Base-by-base conservation (phyloP, 2,113 vertebrate genomes). In the Vulpes vulpes region DNA sequence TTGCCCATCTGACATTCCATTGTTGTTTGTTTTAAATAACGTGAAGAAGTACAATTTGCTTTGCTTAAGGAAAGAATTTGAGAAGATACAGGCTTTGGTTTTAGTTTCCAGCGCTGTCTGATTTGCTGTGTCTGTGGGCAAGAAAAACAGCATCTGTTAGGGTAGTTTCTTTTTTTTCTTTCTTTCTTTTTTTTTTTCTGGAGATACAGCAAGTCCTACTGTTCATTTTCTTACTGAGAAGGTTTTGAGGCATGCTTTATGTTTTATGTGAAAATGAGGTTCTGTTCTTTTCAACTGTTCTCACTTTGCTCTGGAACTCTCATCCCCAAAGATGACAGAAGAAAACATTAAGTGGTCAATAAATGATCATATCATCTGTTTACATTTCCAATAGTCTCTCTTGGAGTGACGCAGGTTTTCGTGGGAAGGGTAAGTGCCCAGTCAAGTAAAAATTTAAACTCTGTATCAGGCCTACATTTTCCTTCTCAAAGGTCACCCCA, bases 61-160 rank as follows among this genome's bases (percentile, higher is more conserved):
- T 90, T 74, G 92, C 62, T 57, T 74, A 51, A 73, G 35, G 82
- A 89, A 91, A 53, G 53, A 96, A 16, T 62, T 59, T 81, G 94
- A 69, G 64, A 69, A 69, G 71, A 64, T 73, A 12, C 3, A 82
- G 49, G 2, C 38, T 62, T 38, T 91, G 67, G 38, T 55, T 69
- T 82, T 81, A 51, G 67, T 62, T 87, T 92, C 80, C 59, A 19
- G 5, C 35, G 90, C 38, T 35, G 93, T 80, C 91, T 81, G 51
- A 59, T 55, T 82, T 76, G n/a, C 80, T 60, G 62, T 30, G 20
- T 22, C 43, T 35, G 2, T 23, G 23, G 35, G 25, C 57, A 59
- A 59, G 74, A 88, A 59, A 32, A 76, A 38, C 38, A 49, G 23
- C 35, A 49, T 74, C n/a, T 30, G 4, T 32, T 71, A 62, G 69